Base-by-base conservation (phyloP, 2,113 vertebrate species). In the Galbula dea region DNA sequence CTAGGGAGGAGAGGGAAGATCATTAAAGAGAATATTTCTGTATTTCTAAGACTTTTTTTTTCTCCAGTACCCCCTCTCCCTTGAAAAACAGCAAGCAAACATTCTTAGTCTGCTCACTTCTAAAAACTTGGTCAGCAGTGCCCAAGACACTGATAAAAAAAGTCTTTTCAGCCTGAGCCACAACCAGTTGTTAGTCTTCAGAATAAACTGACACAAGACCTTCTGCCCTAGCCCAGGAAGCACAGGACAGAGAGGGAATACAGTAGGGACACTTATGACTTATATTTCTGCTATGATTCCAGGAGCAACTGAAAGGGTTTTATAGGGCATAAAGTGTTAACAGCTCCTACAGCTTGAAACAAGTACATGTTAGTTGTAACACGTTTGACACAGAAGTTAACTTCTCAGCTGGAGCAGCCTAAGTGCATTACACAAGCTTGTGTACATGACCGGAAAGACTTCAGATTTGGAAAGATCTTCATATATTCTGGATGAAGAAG, bases 111-210 rank as follows among this genome's bases (percentile, higher is more conserved):
- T 58, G 41, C 15, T 85, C 4, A 43, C 21, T 57, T 59, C n/a
- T 59, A 26, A 83, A 72, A 83, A 59, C 14, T 48, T 61, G 24
- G 43, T 14, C 43, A 78, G 17, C 9, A 73, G 37, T 32, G 17
- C 7, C 19, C 26, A 88, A 74, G 55, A 71, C 15, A 48, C 0
- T 0, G 0, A 3, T 41, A 65, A 63, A 51, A 11, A 41, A 73
- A 22, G 4, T 12, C 3, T 80, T 83, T 79, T 45, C 54, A 83
- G 8, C 5, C 61, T 73, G 34, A 57, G 32, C 17, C 74, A 58
- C 26, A 80, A 49, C 21, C 0, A 0, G 7, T 65, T 84, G 21
- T 41, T 82, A 36, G 18, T 21, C n/a, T 62, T 80, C 78, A 85
- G 29, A 30, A 32, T 32, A 72, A 84, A 55, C 10, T 39, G 59